phyloP scores from a whole-genome alignment of 2,888 invertebrate genomes.

The Habroteleia sp. region DNA sequence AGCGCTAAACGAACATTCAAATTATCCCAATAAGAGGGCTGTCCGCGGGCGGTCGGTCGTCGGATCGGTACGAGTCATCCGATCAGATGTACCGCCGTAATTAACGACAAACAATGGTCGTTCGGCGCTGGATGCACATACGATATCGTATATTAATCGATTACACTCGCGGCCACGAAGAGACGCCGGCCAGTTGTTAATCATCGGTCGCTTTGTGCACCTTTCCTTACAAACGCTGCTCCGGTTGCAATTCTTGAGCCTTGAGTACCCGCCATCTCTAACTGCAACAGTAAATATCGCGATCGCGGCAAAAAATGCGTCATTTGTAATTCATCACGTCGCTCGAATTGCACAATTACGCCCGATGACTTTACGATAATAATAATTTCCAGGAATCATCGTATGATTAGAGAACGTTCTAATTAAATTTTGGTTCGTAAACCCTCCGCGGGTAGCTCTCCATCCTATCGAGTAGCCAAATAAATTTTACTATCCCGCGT shows the following conservation, averaged over 20 bases:
- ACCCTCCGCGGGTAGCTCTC: too few relatives aligned
- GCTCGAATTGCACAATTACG: constrained; percentile 56
- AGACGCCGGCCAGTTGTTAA: constrained; percentile 72
- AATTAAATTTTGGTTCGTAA: constrained; percentile 56
- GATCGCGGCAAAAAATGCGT: constrained; percentile 56
- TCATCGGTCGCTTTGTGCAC: constrained; percentile 73
- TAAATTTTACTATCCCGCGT: too few relatives aligned
- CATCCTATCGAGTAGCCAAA: too few relatives aligned
- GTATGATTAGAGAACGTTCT: constrained; percentile 28
- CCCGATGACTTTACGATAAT: constrained; percentile 61
- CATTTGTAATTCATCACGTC: constrained; percentile 64
- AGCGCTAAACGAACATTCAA: constrained; percentile 66
- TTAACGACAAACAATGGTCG: constrained; percentile 78
- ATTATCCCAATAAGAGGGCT: constrained; percentile 62
- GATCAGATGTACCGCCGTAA: constrained; percentile 75
- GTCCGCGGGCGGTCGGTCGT: constrained; percentile 70
- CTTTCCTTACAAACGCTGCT: constrained; percentile 39
- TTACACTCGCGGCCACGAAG: constrained; percentile 69
- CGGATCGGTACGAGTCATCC: constrained; percentile 67
- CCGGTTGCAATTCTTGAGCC: constrained; percentile 62
- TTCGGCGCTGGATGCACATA: constrained; percentile 68
- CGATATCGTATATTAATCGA: constrained; percentile 76
- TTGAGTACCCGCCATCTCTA: constrained; percentile 62
- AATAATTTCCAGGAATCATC: constrained; percentile 48
- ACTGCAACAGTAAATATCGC: constrained; percentile 67